phyloP scores from a whole-genome alignment of 2,797 vertebrate genomes.

The Lycodopsis pacificus region DNA sequence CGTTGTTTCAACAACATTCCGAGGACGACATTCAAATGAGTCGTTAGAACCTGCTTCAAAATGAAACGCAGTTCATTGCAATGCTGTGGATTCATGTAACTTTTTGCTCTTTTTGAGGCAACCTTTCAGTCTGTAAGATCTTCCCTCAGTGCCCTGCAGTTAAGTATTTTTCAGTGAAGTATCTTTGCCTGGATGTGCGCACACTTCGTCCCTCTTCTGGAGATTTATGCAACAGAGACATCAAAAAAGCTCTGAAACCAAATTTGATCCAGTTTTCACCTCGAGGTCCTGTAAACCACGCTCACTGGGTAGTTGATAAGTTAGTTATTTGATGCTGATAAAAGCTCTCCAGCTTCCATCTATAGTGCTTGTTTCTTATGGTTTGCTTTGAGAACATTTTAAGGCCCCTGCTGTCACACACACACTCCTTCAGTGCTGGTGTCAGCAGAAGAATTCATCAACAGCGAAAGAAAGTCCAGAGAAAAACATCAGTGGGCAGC shows the following conservation, averaged over 20 bases:
- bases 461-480: conserved; percentile 13
- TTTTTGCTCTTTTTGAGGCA: too few relatives aligned
- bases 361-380: not conserved
- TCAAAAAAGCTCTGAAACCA: not conserved
- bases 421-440: not conserved
- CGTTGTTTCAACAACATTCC: not conserved
- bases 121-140: not conserved
- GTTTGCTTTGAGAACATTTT: conserved; percentile 5
- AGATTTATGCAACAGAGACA: not conserved
- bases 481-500: conserved; percentile 10
- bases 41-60: not conserved
- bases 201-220: not conserved
- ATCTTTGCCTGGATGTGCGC: not conserved
- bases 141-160: not conserved
- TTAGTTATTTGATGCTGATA: not conserved
- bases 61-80: not conserved
- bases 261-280: not conserved
- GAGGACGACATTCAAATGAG: not conserved
- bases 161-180: not conserved
- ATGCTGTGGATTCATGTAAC: not conserved
- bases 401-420: conserved; percentile 1
- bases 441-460: conserved; percentile 23
- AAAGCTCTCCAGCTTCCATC: not conserved
- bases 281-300: not conserved
- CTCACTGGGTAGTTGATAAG: not conserved